Percentiles rank a stretch among this genome's conserved stretches.
These are phyloP conservation scores for Hestina assimilis DNA, from an alignment of 1,140 invertebrate genomes.

Conservation along the genomic window DNA sequence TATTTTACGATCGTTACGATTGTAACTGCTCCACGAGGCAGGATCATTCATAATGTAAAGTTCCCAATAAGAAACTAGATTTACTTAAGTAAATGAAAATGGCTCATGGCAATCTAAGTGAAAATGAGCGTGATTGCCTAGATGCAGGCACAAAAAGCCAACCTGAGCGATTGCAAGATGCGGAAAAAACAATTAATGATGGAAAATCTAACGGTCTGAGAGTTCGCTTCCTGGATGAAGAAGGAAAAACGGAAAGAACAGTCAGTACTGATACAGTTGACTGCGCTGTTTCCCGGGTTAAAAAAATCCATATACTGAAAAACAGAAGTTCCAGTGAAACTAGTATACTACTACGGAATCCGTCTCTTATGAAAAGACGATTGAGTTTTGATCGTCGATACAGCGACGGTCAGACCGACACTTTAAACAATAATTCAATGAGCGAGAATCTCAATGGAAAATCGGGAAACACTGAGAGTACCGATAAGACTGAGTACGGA, in stretches of 20 bases:
- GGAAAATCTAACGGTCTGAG: constrained; percentile 57
- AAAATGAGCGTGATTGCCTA: constrained; percentile 66
- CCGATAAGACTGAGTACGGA: constrained; percentile 51
- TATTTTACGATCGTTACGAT: background rate
- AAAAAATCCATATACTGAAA: constrained; percentile 75
- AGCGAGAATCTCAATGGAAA: constrained; percentile 65
- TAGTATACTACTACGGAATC: constrained; percentile 68
- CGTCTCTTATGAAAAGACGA: constrained; percentile 62
- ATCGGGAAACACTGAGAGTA: constrained; percentile 29
- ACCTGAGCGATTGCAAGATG: constrained; percentile 53
- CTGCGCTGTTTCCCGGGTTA: constrained; percentile 54
- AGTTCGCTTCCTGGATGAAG: constrained; percentile 69
- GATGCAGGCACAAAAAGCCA: constrained; percentile 59
- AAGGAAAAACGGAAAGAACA: constrained; percentile 72
- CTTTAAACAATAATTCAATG: constrained; percentile 68
- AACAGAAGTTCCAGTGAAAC: constrained; percentile 76
- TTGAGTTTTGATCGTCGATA: constrained; percentile 53
- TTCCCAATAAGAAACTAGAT: constrained; percentile 24
- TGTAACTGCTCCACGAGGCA: constrained; percentile 11
- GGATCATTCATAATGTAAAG: constrained; percentile 52
- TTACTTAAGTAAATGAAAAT: constrained; percentile 48
- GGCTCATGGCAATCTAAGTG: constrained; percentile 65
- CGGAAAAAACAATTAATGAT: constrained; percentile 50
- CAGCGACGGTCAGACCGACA: constrained; percentile 58
- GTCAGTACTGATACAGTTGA: constrained; percentile 72